Evolutionary conservation across 1,140 invertebrate species (phyloP).

Genomic region (Chironomus tepperi): DNA sequence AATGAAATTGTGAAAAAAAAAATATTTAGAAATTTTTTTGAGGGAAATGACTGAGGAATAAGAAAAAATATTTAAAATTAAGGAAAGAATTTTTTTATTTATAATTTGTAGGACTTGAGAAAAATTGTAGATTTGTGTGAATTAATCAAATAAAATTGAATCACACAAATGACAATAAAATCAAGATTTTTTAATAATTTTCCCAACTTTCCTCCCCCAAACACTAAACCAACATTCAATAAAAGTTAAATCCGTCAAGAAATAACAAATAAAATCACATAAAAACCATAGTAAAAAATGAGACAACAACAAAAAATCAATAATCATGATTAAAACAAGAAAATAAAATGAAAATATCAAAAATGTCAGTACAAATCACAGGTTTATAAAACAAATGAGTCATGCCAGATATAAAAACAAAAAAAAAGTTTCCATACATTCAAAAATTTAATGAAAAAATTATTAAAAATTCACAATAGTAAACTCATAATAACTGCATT

Average conservation of each 20-base stretch:
- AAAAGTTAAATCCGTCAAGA: too few species aligned
- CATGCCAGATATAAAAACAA: not conserved
- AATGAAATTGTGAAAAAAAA: not conserved
- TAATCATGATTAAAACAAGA: not conserved
- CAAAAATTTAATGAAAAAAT: not conserved
- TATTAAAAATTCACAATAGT: not conserved
- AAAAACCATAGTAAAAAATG: not conserved
- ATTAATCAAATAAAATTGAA: too few species aligned
- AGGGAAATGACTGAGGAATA: slow-evolving; percentile 5
- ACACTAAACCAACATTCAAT: not conserved
- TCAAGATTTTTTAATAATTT: too few species aligned
- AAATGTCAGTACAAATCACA: slow-evolving; percentile 21
- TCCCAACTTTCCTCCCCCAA: not conserved
- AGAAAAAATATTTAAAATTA: not conserved
- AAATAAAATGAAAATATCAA: not conserved
- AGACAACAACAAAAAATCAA: not conserved
- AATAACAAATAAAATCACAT: too few species aligned
- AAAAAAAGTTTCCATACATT: not conserved
- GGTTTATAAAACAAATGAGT: not conserved
- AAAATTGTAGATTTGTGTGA: too few species aligned
- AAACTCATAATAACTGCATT: slow-evolving; percentile 16
- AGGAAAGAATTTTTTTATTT: too few species aligned
- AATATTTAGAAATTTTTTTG: slow-evolving; percentile 13
- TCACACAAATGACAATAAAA: too few species aligned
- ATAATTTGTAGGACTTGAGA: too few species aligned